A percentile compares a stretch with the other conserved stretches of the same genome.
These are phyloP conservation scores for Eclectus roratus DNA, from an alignment of 2,113 vertebrate species.

Conservation along the genomic window DNA sequence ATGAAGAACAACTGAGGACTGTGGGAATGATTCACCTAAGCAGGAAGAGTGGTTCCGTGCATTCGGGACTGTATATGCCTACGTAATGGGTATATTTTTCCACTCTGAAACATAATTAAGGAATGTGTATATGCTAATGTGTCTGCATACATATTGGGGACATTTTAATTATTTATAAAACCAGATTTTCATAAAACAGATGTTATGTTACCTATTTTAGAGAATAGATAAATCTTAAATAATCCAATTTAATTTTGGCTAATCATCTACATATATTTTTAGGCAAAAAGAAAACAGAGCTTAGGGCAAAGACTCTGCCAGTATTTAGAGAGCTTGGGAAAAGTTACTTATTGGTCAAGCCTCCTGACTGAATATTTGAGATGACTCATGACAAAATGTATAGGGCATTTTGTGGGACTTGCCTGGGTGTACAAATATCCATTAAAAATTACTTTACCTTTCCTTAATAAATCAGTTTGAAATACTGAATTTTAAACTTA, in stretches of 20 bases:
- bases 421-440: neutral
- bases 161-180: neutral
- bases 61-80: neutral
- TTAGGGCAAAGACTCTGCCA: neutral
- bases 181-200: neutral
- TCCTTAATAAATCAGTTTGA: neutral
- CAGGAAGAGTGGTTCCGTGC: neutral
- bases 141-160: neutral
- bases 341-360: neutral
- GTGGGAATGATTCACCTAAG: neutral
- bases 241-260: neutral
- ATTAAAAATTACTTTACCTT: neutral
- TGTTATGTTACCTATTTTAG: neutral
- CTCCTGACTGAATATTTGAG: neutral
- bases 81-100: neutral
- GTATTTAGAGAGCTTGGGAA: neutral
- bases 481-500: neutral
- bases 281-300: neutral
- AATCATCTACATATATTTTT: neutral
- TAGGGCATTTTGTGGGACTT: neutral
- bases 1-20: neutral
- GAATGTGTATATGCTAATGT: neutral
- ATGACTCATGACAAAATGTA: neutral
- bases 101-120: neutral
- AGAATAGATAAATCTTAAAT: neutral